Evolutionary conservation across 1,140 invertebrate genomes (phyloP).

Genomic region (Streblospio benedicti): DNA sequence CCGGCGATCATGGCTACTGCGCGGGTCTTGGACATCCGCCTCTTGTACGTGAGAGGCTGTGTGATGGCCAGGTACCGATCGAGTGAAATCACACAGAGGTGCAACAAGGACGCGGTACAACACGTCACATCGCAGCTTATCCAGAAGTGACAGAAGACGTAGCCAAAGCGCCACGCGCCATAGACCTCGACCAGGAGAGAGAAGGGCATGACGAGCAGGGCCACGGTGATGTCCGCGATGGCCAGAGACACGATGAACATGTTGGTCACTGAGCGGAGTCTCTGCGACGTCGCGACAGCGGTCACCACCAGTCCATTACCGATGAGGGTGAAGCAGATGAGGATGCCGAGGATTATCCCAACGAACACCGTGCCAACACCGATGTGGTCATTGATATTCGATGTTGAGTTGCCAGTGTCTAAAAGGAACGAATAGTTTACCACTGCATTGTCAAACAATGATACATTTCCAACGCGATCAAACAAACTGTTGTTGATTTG

Average conservation of each 20-base stretch:
- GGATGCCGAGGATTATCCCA: slow-evolving; percentile 45
- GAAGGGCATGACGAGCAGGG: slow-evolving; percentile 58
- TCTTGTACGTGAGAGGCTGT: slow-evolving; percentile 35
- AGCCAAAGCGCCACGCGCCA: slow-evolving; percentile 50
- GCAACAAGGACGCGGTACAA: slow-evolving; percentile 29
- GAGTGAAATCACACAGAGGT: slow-evolving; percentile 44
- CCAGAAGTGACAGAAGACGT: slow-evolving; percentile 65
- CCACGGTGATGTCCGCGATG: slow-evolving; percentile 59
- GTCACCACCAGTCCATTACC: slow-evolving; percentile 52
- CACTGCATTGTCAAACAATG: no score
- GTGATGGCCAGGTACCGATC: slow-evolving; percentile 53
- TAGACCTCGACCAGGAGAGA: slow-evolving; percentile 40
- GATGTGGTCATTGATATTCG: neutral
- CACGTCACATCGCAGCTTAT: slow-evolving; percentile 27
- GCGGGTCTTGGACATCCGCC: slow-evolving; percentile 38
- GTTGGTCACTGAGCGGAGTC: slow-evolving; percentile 52
- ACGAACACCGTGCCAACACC: slow-evolving; percentile 25
- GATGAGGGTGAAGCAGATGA: slow-evolving; percentile 75
- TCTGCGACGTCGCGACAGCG: slow-evolving; percentile 37
- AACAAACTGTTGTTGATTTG: no score
- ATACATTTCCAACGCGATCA: no score
- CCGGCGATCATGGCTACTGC: slow-evolving; percentile 82
- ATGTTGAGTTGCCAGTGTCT: neutral
- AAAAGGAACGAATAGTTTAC: no score
- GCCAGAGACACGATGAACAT: slow-evolving; percentile 59